phyloP scores from a whole-genome alignment of 2,113 vertebrate species.

The Solea solea region DNA sequence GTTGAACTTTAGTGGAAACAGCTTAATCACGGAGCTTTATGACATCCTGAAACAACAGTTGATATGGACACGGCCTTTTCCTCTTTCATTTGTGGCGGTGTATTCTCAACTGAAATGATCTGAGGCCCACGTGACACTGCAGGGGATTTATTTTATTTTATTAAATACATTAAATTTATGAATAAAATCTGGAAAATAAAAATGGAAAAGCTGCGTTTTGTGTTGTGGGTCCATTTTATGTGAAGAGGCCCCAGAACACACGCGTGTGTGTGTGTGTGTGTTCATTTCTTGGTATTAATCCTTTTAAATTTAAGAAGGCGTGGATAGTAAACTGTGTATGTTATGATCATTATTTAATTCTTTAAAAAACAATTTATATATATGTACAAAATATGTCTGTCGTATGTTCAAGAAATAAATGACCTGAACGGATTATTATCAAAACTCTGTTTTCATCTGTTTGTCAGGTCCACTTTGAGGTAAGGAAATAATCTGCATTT shows the following conservation, averaged over 20 bases:
- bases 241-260: neutral
- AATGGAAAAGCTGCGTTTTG: neutral
- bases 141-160: neutral
- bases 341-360: no score
- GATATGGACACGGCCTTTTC: neutral
- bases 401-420: no score
- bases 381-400: no score
- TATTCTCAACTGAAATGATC: neutral
- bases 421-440: no score
- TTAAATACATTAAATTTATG: neutral
- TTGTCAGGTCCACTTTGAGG: no score
- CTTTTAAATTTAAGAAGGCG: neutral
- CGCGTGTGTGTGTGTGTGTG: neutral
- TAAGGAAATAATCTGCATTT: no score
- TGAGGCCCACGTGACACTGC: neutral
- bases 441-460: no score
- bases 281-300: neutral
- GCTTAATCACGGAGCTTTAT: slow-evolving; percentile 46
- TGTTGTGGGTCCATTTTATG: neutral
- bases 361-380: no score
- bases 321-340: no score
- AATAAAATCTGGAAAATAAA: neutral
- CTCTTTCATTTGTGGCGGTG: neutral
- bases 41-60: slow-evolving; percentile 28
- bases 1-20: slow-evolving; percentile 46